Percentiles rank a stretch among this genome's conserved stretches.
These are phyloP conservation scores for Symphodus melops DNA, from an alignment of 2,113 vertebrate genomes.

Conservation along the genomic window DNA sequence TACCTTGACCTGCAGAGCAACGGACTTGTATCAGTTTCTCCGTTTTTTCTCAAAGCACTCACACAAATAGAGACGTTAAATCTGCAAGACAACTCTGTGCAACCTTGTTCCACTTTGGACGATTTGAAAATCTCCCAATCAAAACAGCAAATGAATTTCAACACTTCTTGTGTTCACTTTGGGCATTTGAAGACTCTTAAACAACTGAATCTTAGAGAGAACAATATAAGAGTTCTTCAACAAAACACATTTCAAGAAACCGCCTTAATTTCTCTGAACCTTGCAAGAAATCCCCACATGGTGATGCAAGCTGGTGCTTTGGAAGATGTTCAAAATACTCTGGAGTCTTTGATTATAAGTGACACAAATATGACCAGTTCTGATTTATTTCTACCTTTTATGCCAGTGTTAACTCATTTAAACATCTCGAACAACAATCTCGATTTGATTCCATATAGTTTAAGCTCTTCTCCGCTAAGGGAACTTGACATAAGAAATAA, in stretches of 20 bases:
- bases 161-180: constrained; percentile 77
- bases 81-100: constrained; percentile 80
- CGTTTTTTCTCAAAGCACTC: constrained; percentile 77
- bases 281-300: constrained; percentile 79
- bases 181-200: constrained; percentile 69
- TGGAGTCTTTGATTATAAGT: constrained; percentile 81
- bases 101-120: constrained; percentile 63
- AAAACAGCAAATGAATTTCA: not conserved
- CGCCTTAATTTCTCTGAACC: constrained; percentile 80
- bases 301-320: constrained; percentile 64
- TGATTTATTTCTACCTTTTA: constrained; percentile 74
- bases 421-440: constrained; percentile 81
- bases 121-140: not conserved
- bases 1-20: constrained; percentile 81
- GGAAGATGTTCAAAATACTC: constrained; percentile 72
- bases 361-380: constrained; percentile 73
- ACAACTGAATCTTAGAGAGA: constrained; percentile 80
- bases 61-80: constrained; percentile 79
- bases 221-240: constrained; percentile 75
- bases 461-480: constrained; percentile 75
- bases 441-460: constrained; percentile 63
- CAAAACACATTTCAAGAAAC: constrained; percentile 73
- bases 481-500: constrained; percentile 81
- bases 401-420: constrained; percentile 70
- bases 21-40: constrained; percentile 70